Conservation (phyloP, 2,113 vertebrate species). For the Sporophila hypoxantha region DNA sequence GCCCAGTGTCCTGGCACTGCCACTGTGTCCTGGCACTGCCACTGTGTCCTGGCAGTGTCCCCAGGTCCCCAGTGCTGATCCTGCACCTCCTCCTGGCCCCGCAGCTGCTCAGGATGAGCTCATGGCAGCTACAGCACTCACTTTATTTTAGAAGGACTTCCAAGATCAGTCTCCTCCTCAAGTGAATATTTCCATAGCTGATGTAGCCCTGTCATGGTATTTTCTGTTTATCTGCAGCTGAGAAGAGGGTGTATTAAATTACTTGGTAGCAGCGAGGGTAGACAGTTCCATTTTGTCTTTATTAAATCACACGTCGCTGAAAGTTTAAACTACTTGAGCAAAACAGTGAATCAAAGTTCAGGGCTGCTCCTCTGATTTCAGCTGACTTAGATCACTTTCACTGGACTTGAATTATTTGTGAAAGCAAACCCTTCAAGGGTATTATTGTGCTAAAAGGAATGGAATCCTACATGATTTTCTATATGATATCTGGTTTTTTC, state of each 20-base stretch:
- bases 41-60: not conserved
- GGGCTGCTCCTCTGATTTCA: constrained; percentile 1
- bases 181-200: not conserved
- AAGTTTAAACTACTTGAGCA: not conserved
- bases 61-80: not conserved
- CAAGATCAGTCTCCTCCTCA: not conserved
- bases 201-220: not conserved
- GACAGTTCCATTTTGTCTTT: not conserved
- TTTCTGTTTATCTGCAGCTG: not conserved
- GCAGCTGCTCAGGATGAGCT: not conserved
- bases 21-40: not conserved
- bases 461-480: constrained; percentile 15
- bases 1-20: not conserved
- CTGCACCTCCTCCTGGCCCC: not conserved
- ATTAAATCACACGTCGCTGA: not conserved
- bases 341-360: constrained; percentile 24
- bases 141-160: not conserved
- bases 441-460: constrained; percentile 21
- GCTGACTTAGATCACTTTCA: constrained; percentile 37
- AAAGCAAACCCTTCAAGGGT: constrained; percentile 20
- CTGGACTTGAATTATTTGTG: constrained; percentile 8
- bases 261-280: constrained; percentile 7
- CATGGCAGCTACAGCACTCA: not conserved
- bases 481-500: not conserved
- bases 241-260: constrained; percentile 10